Conservation (phyloP, 1,140 invertebrate species). For the Nomia melanderi region DNA sequence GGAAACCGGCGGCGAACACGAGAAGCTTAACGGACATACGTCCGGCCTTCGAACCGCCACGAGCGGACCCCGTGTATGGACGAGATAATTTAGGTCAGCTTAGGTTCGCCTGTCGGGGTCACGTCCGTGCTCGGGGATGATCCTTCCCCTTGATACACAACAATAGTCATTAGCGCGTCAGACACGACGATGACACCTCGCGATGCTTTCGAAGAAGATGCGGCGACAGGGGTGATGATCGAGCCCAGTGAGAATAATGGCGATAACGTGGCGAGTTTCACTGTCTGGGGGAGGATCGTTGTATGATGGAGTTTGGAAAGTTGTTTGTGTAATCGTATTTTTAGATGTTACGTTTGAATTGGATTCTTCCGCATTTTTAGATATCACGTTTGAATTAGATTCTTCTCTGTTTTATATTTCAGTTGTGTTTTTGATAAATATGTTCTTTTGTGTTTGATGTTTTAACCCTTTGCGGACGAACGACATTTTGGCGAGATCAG, state of each 20-base stretch:
- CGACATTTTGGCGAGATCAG: too few relatives aligned
- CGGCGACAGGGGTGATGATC: slow-evolving; percentile 17
- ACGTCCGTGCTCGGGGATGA: slow-evolving; percentile 50
- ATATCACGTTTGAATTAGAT: too few relatives aligned
- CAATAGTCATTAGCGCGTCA: slow-evolving; percentile 71
- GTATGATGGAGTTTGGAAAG: too few relatives aligned
- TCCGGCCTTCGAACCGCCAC: slow-evolving; percentile 39
- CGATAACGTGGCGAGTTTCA: slow-evolving; percentile 59
- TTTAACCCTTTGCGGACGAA: too few relatives aligned
- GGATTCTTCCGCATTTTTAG: too few relatives aligned
- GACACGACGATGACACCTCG: slow-evolving; percentile 27
- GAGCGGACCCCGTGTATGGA: slow-evolving; percentile 35
- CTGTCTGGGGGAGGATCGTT: too few relatives aligned
- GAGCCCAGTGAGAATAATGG: slow-evolving; percentile 56
- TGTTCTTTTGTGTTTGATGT: too few relatives aligned
- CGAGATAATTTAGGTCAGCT: slow-evolving; percentile 69
- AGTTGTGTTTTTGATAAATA: too few relatives aligned
- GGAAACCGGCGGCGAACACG: slow-evolving; percentile 45
- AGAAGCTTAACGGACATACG: slow-evolving; percentile 65
- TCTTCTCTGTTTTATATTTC: too few relatives aligned
- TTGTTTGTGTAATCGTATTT: too few relatives aligned
- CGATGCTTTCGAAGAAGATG: slow-evolving; percentile 29
- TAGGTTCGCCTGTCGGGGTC: slow-evolving; percentile 49
- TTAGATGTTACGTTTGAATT: too few relatives aligned
- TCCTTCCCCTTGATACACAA: slow-evolving; percentile 60